These are phyloP conservation scores for Dendropsophus ebraccatus DNA, from an alignment of 2,113 vertebrate genomes.

Conservation along the genomic window DNA sequence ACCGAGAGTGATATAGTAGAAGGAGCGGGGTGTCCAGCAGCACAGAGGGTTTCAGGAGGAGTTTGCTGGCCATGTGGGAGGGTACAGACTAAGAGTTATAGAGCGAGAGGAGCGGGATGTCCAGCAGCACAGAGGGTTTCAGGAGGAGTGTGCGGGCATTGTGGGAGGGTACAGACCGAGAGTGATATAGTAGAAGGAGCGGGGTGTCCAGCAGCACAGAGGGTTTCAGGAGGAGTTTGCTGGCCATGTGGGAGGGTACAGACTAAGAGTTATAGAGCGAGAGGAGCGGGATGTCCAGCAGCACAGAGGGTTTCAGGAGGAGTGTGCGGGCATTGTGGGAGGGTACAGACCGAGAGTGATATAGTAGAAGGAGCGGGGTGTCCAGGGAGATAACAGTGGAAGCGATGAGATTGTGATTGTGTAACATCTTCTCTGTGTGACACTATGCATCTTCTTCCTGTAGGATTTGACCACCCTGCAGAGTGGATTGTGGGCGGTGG, in stretches of 20 bases:
- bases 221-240: neutral
- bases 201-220: neutral
- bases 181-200: too few species aligned
- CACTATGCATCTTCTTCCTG: neutral
- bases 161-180: too few species aligned
- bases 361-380: neutral
- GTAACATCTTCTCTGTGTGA: neutral
- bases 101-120: neutral
- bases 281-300: neutral
- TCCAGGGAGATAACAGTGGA: neutral
- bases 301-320: neutral
- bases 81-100: neutral
- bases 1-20: too few species aligned
- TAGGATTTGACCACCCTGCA: slow-evolving; percentile 71
- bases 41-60: neutral
- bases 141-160: too few species aligned
- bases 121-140: neutral
- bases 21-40: neutral
- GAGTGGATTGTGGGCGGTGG: slow-evolving; percentile 70
- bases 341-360: too few species aligned
- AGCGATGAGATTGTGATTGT: too few species aligned
- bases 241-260: neutral
- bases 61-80: neutral
- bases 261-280: neutral
- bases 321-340: too few species aligned